These are phyloP conservation scores for Strix aluco DNA, from an alignment of 2,113 vertebrate genomes.

Conservation along the genomic window DNA sequence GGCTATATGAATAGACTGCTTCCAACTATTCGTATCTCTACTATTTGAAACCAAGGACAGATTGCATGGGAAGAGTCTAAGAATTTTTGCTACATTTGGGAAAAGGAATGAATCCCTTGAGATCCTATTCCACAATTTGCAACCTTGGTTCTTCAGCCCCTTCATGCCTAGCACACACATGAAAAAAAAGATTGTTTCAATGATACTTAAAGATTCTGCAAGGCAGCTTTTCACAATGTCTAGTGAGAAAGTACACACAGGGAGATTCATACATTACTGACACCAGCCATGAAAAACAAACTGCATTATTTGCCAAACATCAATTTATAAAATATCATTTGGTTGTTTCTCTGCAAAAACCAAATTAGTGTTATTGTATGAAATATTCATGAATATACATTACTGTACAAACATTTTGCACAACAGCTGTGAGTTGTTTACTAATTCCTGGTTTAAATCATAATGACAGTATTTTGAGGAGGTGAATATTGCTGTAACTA, in stretches of 20 bases:
- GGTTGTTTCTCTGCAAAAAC: slow-evolving; percentile 36
- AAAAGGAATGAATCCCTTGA: neutral
- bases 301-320: slow-evolving; percentile 26
- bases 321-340: slow-evolving; percentile 22
- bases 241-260: neutral
- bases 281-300: neutral
- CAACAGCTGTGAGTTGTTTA: slow-evolving; percentile 82
- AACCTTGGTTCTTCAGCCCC: neutral
- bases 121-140: neutral
- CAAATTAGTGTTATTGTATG: slow-evolving; percentile 57
- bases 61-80: neutral
- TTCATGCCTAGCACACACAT: fast-evolving
- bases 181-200: fast-evolving
- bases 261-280: neutral
- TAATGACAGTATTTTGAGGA: slow-evolving; percentile 74
- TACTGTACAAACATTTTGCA: slow-evolving; percentile 73
- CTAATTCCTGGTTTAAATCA: slow-evolving; percentile 81
- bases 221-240: neutral
- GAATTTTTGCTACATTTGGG: neutral
- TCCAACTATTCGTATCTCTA: neutral
- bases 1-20: neutral
- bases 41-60: neutral
- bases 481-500: slow-evolving; percentile 69
- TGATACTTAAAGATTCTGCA: neutral
- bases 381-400: slow-evolving; percentile 75